Evolutionary conservation across 1,140 invertebrate species (phyloP), one percentile per base, ranked within the genome.

Genomic region (Saccostrea cuccullata): DNA sequence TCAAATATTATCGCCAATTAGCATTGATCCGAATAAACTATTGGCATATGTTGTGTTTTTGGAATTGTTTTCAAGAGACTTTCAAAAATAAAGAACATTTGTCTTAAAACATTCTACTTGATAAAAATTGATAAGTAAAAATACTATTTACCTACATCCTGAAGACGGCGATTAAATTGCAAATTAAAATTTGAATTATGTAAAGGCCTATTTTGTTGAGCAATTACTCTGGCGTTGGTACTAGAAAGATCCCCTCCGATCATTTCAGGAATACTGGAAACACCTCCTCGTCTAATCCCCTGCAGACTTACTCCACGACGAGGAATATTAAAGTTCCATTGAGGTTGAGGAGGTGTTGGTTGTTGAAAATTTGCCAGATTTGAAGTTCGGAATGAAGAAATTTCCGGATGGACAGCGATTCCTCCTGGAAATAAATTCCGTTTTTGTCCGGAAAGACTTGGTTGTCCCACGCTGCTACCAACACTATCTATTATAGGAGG

Each of bases 181-280:
- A 77, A 77, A 77, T 77, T 77, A 26, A 77, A 77, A 77, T 77
- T 77, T 77, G 70, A 77, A 30, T 26, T 77, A 77, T 77, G 23
- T 77, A 77, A 3, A 13, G 70, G 70, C 30, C 70, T 26, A 17
- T 77, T 26, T 13, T 77, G 70, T 30, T 77, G 23, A 77, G 70
- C 30, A 36, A 77, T 77, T 36, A 77, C 70, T 36, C 70, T 77
- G 70, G 70, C 70, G 26, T 77, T 77, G 70, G 70, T 77, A 77
- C 70, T 77, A 15, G 70, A 77, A 30, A 77, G 30, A 30, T 15
- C 70, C 26, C 70, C 70, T 13, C 70, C 70, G 26, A 77, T 26
- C 26, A 77, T 26, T 36, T 77, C 70, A 23, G 70, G 70, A 77
- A 77, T 77, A 15, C 70, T 77, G 30, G 70, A 77, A 26, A 77